Percentiles rank a stretch among this genome's conserved stretches.
phyloP scores from a whole-genome alignment of 2,888 invertebrate genomes.

The Pachliopta kotzebuea region DNA sequence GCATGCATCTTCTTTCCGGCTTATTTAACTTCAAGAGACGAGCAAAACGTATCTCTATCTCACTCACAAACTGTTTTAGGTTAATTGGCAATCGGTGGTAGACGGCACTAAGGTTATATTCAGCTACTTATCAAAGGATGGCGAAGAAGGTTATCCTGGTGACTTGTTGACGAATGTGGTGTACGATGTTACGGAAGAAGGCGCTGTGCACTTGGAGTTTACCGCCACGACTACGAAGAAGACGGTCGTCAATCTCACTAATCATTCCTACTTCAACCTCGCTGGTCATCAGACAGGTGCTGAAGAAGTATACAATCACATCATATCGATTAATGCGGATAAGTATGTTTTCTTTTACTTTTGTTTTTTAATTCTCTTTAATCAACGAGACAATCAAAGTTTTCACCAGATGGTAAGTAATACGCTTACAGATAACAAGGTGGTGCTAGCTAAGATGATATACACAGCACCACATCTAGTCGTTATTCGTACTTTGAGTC shows the following conservation, averaged over 20 bases:
- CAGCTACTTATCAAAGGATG: constrained; percentile 87
- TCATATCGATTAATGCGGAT: constrained; percentile 86
- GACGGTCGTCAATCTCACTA: constrained; percentile 93
- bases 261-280: constrained; percentile 96
- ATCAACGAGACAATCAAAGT: too few species aligned
- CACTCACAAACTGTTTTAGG: constrained; percentile 43
- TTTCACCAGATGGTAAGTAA: too few species aligned
- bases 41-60: too few species aligned
- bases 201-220: constrained; percentile 86
- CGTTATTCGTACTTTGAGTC: too few species aligned
- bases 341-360: constrained; percentile 64
- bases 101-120: constrained; percentile 83
- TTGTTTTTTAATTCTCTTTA: background rate
- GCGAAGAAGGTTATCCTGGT: constrained; percentile 95
- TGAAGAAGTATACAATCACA: constrained; percentile 84
- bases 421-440: too few species aligned
- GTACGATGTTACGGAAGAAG: constrained; percentile 85
- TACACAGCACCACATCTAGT: too few species aligned
- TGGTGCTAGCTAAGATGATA: too few species aligned
- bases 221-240: constrained; percentile 86
- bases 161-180: constrained; percentile 85
- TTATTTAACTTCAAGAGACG: background rate
- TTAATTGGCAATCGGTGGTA: constrained; percentile 84
- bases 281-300: constrained; percentile 89
- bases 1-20: too few species aligned